Conservation (phyloP, 2,113 vertebrate species). For the Bettongia penicillata region DNA sequence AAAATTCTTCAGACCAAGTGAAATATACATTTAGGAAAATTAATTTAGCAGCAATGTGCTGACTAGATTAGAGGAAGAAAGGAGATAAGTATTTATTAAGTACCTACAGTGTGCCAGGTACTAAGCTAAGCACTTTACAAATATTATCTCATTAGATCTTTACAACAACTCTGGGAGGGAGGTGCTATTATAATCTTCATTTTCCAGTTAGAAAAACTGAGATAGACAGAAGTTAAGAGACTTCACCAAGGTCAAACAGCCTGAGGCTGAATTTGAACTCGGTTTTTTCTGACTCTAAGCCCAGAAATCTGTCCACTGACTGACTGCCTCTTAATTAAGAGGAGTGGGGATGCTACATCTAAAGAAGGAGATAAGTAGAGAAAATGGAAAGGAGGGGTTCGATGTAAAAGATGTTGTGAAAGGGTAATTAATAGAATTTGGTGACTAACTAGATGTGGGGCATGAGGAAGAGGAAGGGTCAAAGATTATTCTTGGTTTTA, state of each 20-base stretch:
- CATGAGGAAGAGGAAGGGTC: not conserved
- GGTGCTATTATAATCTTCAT: not conserved
- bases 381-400: not conserved
- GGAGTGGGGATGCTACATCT: not conserved
- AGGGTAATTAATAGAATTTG: not conserved
- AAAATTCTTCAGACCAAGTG: not conserved
- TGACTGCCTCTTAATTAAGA: not conserved
- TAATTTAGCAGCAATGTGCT: not conserved
- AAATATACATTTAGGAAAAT: not conserved
- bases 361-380: not conserved
- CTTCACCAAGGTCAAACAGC: not conserved
- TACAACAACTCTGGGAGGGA: not conserved
- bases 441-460: not conserved
- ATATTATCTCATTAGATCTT: not conserved
- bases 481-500: not conserved
- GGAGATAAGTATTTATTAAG: not conserved
- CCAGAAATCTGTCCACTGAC: not conserved
- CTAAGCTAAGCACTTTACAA: not conserved
- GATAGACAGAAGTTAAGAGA: not conserved
- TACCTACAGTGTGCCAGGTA: not conserved
- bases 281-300: not conserved
- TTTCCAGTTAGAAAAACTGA: not conserved
- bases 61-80: not conserved
- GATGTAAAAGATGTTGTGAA: not conserved
- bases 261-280: not conserved